These are phyloP conservation scores for Neotoxoptera formosana DNA, from an alignment of 1,140 invertebrate genomes.

Conservation along the genomic window DNA sequence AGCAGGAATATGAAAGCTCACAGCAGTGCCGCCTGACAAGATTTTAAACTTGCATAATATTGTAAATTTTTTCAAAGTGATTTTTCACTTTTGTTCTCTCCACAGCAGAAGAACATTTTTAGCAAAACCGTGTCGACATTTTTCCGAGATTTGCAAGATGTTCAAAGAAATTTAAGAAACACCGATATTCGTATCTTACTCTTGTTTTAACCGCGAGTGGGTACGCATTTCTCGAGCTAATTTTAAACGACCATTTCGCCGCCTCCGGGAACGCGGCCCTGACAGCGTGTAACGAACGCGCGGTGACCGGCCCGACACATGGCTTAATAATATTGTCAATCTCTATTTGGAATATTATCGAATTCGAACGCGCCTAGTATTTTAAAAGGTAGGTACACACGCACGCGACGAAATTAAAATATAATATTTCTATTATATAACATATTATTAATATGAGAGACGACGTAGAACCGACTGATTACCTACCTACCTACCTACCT, in stretches of 20 bases:
- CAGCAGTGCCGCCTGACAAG: too few relatives aligned
- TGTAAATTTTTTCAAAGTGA: not conserved
- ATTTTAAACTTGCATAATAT: not conserved
- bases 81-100: not conserved
- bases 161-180: not conserved
- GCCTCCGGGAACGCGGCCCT: not conserved
- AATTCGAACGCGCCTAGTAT: not conserved
- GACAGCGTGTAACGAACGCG: too few relatives aligned
- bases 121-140: not conserved
- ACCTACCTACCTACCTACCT: too few relatives aligned
- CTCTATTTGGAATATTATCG: not conserved
- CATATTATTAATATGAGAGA: not conserved
- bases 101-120: too few relatives aligned
- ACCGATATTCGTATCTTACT: not conserved
- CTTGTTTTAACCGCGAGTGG: not conserved
- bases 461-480: not conserved
- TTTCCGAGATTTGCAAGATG: not conserved
- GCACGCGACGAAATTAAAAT: not conserved
- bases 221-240: not conserved
- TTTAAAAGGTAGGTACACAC: not conserved
- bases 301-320: not conserved
- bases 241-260: not conserved
- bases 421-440: not conserved
- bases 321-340: not conserved
- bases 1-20: too few relatives aligned